phyloP scores from a whole-genome alignment of 2,888 invertebrate genomes.

The Arrhopalites spinosus region DNA sequence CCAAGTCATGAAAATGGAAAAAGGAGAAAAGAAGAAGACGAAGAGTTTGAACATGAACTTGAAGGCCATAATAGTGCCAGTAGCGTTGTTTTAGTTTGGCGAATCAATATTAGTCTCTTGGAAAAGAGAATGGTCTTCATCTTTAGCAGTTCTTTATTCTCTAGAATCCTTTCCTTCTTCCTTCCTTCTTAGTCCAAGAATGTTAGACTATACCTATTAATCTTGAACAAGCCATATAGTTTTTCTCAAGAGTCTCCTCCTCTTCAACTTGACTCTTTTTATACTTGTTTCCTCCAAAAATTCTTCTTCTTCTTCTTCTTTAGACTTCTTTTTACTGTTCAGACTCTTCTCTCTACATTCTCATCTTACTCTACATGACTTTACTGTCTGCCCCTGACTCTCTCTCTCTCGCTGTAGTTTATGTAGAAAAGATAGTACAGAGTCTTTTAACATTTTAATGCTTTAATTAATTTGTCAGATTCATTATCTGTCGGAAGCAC shows the following conservation, averaged over 20 bases:
- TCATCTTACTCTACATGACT: not conserved
- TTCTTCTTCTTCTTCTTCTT: not conserved
- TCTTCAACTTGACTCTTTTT: not conserved
- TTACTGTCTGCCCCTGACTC: not conserved
- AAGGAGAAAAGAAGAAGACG: not conserved
- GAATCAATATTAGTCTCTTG: constrained; percentile 17
- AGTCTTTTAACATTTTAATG: constrained; percentile 17
- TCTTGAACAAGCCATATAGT: too few species aligned
- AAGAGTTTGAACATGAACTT: not conserved
- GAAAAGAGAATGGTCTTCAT: not conserved
- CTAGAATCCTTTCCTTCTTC: too few species aligned
- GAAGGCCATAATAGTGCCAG: constrained; percentile 1
- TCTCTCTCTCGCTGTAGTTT: constrained; percentile 2
- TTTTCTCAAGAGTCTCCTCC: too few species aligned
- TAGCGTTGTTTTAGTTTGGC: constrained; percentile 18
- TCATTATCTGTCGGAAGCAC: constrained; percentile 13
- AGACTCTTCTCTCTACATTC: not conserved
- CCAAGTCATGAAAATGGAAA: not conserved
- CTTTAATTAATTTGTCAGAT: constrained; percentile 32
- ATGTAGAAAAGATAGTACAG: constrained; percentile 6
- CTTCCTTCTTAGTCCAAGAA: too few species aligned
- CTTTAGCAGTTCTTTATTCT: not conserved
- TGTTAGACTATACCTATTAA: too few species aligned
- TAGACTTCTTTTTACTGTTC: not conserved
- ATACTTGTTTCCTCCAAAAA: not conserved